Base-by-base conservation (phyloP, 2,797 vertebrate species). In the Sphenodon punctatus region DNA sequence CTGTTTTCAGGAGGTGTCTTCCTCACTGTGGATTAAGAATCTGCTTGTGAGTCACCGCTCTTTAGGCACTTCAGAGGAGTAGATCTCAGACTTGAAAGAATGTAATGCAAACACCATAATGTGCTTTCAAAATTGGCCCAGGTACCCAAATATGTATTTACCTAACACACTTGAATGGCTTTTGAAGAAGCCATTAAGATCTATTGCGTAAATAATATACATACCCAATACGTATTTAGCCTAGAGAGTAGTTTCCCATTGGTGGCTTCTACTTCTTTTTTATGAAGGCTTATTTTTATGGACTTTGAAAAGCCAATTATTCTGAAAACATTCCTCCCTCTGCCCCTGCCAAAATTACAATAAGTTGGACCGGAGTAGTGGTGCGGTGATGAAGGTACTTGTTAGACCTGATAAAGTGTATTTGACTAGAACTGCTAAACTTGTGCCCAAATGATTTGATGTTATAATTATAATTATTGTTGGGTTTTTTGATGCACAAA, bases 161-260 rank as follows among this genome's bases (percentile, higher is more conserved):
- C 94, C 91, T 94, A 94, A 91, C 83, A 84, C 46, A 84, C 75
- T 67, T 89, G 95, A 96, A 95, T 95, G 92, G 93, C 83, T 94
- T 94, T 94, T 94, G 84, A 93, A 94, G 92, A 87, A 91, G 88
- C 90, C 94, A 95, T 95, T 93, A 94, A 85, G 81, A 79, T 88
- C 20, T 43, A 84, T 76, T 82, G 78, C 71, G 81, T 91, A 93
- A 92, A 86, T 92, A 88, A 75, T 78, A 84, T 43, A 66, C 88
- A 83, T 86, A 88, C 76, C 72, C 86, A 88, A 91, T 88, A 89
- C 86, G 79, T 89, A 85, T 94, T 92, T 94, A 93, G 93, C 87
- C 90, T 89, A 90, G 80, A 92, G 82, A 87, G 83, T 74, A 84
- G 64, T 86, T 90, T 81, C 67, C 43, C 80, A 74, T 80, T 94